Conservation (phyloP, 2,888 invertebrate species). For the Agonopterix alstromeriana region DNA sequence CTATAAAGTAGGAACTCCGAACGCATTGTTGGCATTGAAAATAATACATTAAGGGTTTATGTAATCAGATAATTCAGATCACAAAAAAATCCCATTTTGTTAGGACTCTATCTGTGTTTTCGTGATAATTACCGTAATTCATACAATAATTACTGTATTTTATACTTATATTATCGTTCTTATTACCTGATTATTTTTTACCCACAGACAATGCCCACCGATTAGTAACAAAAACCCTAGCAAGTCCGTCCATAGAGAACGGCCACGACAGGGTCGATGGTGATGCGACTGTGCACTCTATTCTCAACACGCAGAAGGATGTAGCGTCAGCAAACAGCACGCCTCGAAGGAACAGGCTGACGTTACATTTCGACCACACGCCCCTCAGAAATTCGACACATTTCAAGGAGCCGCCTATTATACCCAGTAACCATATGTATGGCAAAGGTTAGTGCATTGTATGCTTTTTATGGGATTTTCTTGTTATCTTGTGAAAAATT, state of each 20-base stretch:
- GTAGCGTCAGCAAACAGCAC: constrained; percentile 60
- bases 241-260: constrained; percentile 53
- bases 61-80: too few species aligned
- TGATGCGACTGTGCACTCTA: constrained; percentile 30
- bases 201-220: constrained; percentile 88
- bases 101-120: too few species aligned
- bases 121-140: too few species aligned
- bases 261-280: constrained; percentile 55
- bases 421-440: constrained; percentile 41
- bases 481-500: constrained; percentile 1
- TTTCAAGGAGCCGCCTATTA: constrained; percentile 82
- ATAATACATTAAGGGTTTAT: too few species aligned
- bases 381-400: constrained; percentile 83
- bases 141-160: too few species aligned
- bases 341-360: constrained; percentile 80
- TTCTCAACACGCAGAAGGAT: constrained; percentile 39
- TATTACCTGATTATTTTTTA: not conserved
- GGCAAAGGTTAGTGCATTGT: constrained; percentile 48
- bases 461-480: constrained; percentile 1
- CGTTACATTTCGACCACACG: constrained; percentile 84
- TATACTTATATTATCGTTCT: too few species aligned
- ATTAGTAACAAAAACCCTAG: constrained; percentile 58
- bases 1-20: too few species aligned
- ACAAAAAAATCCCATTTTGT: too few species aligned
- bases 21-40: too few species aligned